Evolutionary conservation across 1,140 invertebrate genomes (phyloP), one percentile per base, ranked within the genome.

Genomic region (Drosophila ambigua): DNA sequence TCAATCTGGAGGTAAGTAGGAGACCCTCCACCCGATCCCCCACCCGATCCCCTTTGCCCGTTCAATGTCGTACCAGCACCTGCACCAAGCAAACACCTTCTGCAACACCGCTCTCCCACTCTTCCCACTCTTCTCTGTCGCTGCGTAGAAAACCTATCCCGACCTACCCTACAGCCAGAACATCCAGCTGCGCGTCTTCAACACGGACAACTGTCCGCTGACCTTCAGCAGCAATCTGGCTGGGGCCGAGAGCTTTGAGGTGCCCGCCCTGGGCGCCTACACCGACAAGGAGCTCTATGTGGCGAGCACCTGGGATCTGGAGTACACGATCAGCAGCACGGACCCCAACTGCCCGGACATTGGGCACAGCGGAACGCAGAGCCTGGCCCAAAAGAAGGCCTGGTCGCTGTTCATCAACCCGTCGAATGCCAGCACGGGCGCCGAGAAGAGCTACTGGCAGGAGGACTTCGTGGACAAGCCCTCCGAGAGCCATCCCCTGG

Each of bases 141-240:
- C 39, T 46, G 44, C 46, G 20, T 69, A 91, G 90, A 92, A 92
- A 74, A 96, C 95, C 2, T 95, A 96, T 85, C 94, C 96, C 4
- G 81, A 93, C 15, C 72, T 95, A 26, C 95, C 96, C 2, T 80
- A 92, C 41, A 15, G 73, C 20, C 94, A 94, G 11, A 87, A 94
- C 24, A 93, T 93, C 0, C 96, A 97, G 90, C 57, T 97, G 39
- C 93, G 95, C 59, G 92, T 97, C 59, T 96, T 95, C 74, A 97
- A 97, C 87, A 92, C 93, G 2, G 90, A 94, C 11, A 73, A 92
- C 55, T 94, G 94, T 50, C 13, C 24, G 0, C 89, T 93, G 45
- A 15, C n/a, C 0, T 58, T 93, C 41, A 16, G 49, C 0, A 64
- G 82, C 8, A 50, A 69, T 44, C 61, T 77, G 53, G 52, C 35